A percentile compares a stretch with the other conserved stretches of the same genome.
Conservation (phyloP, 2,113 vertebrate species). For the Sinocyclocheilus grahami region DNA sequence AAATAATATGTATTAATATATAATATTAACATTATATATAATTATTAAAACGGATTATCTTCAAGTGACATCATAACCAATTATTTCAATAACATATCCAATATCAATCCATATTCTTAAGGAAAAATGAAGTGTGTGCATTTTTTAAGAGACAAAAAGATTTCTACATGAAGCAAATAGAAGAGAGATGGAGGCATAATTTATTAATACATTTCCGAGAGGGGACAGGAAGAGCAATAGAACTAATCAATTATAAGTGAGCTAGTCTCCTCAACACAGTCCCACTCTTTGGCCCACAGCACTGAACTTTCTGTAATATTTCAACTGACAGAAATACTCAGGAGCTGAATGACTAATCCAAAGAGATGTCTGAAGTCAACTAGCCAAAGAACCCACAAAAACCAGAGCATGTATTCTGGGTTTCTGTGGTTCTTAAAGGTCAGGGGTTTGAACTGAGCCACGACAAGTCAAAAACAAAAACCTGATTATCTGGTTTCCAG, state of each 20-base stretch:
- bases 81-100: background rate
- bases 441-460: background rate
- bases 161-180: constrained; percentile 15
- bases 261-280: constrained; percentile 8
- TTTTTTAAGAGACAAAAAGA: constrained; percentile 29
- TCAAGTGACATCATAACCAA: background rate
- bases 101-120: background rate
- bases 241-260: constrained; percentile 56
- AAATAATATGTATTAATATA: too few relatives aligned
- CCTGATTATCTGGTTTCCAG: background rate
- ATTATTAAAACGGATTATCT: too few relatives aligned
- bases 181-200: constrained; percentile 27
- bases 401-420: constrained; percentile 10
- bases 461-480: constrained; percentile 25
- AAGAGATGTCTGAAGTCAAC: constrained; percentile 17
- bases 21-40: too few relatives aligned
- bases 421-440: background rate
- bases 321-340: constrained; percentile 33
- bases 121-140: background rate
- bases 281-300: background rate
- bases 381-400: background rate
- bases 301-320: constrained; percentile 20
- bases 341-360: constrained; percentile 35
- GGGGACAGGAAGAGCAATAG: constrained; percentile 47
- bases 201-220: constrained; percentile 51